A percentile compares a stretch with the other conserved stretches of the same genome.
Conservation (phyloP, 2,888 invertebrate species). For the Platerodrilus igneus region DNA sequence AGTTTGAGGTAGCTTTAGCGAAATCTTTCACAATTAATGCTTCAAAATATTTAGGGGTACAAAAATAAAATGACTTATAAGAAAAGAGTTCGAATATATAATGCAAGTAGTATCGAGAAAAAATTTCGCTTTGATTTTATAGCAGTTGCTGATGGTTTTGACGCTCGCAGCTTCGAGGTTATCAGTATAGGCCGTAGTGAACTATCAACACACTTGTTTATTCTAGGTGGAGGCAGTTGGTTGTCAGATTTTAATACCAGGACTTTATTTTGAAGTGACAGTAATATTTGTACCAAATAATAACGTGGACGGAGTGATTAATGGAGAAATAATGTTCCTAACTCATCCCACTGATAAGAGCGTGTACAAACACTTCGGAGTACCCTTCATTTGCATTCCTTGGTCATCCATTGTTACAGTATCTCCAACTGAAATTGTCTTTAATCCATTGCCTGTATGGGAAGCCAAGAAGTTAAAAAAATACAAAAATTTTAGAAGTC, state of each 20-base stretch:
- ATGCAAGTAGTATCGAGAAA: slow-evolving; percentile 16
- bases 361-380: slow-evolving; percentile 12
- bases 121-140: slow-evolving; percentile 18
- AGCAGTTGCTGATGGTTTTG: no score
- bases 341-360: slow-evolving; percentile 13
- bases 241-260: slow-evolving; percentile 21
- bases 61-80: slow-evolving; percentile 19
- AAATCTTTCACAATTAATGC: background rate
- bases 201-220: no score
- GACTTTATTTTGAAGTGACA: slow-evolving; percentile 18
- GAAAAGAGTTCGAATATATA: slow-evolving; percentile 17
- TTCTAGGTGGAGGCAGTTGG: slow-evolving; percentile 21
- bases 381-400: slow-evolving; percentile 23
- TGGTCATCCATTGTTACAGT: slow-evolving; percentile 8
- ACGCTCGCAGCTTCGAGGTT: no score
- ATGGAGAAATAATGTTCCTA: slow-evolving; percentile 23
- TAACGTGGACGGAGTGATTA: slow-evolving; percentile 2
- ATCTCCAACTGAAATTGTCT: slow-evolving; percentile 14
- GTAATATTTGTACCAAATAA: slow-evolving; percentile 22
- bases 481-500: slow-evolving; percentile 4
- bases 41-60: slow-evolving; percentile 14
- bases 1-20: slow-evolving; percentile 7
- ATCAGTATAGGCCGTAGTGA: no score
- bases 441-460: slow-evolving; percentile 18
- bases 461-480: slow-evolving; percentile 6